These are phyloP conservation scores for Cerastoderma edule DNA, from an alignment of 2,888 invertebrate species.

Conservation along the genomic window DNA sequence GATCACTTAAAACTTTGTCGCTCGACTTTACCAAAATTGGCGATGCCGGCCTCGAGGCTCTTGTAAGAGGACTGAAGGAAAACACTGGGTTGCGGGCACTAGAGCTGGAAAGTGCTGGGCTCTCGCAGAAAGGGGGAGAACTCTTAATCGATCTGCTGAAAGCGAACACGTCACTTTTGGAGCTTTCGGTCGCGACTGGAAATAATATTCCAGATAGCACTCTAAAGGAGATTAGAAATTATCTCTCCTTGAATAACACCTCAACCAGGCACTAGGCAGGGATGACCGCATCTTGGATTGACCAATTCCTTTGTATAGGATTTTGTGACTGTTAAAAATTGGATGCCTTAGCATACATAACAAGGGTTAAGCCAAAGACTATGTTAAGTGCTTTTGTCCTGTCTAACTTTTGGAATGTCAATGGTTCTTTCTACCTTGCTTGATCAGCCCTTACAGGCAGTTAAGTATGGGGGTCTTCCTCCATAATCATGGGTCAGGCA, in stretches of 20 bases:
- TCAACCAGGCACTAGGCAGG: too few relatives aligned
- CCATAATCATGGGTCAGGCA: too few relatives aligned
- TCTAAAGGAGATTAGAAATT: conserved; percentile 68
- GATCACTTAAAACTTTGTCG: conserved; percentile 67
- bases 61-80: conserved; percentile 70
- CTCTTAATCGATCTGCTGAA: conserved; percentile 71
- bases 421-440: too few relatives aligned
- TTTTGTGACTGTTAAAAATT: too few relatives aligned
- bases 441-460: too few relatives aligned
- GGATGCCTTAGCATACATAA: too few relatives aligned
- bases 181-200: conserved; percentile 74
- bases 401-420: too few relatives aligned
- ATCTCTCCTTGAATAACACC: conserved; percentile 69
- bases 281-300: too few relatives aligned
- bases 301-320: too few relatives aligned
- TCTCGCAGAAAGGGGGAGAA: conserved; percentile 71
- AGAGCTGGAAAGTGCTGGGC: conserved; percentile 75
- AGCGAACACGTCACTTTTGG: conserved; percentile 71
- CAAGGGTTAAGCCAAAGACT: too few relatives aligned
- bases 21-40: conserved; percentile 77
- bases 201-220: conserved; percentile 66
- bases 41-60: conserved; percentile 69
- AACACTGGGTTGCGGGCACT: conserved; percentile 70
- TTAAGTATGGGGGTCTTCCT: too few relatives aligned
- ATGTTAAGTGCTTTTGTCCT: too few relatives aligned